phyloP scores from a whole-genome alignment of 2,113 vertebrate genomes.

The Misgurnus anguillicaudatus region DNA sequence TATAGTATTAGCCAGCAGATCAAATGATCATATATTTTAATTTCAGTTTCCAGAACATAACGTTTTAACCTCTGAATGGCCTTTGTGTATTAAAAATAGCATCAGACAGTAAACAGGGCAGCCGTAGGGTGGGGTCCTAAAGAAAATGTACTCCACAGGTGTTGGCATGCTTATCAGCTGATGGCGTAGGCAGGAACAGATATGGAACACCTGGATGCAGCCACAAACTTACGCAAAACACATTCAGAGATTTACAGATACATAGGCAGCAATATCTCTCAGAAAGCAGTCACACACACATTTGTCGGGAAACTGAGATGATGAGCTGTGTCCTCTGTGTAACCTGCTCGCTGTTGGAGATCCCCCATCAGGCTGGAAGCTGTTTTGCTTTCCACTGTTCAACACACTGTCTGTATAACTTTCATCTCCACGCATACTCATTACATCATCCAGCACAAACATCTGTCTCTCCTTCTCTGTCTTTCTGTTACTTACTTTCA shows the following conservation, averaged over 20 bases:
- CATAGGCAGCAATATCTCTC: conserved; percentile 50
- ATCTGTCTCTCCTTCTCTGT: not conserved
- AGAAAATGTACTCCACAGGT: conserved; percentile 23
- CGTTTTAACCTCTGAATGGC: conserved; percentile 16
- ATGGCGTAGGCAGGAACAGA: conserved; percentile 29
- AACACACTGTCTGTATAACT: conserved; percentile 20
- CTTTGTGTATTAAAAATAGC: conserved; percentile 22
- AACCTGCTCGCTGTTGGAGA: conserved; percentile 14
- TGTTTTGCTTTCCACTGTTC: conserved; percentile 41
- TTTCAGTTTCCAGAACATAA: not conserved
- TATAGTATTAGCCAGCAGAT: not conserved
- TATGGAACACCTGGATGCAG: conserved; percentile 15
- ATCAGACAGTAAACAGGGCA: conserved; percentile 28
- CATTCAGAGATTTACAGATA: conserved; percentile 48
- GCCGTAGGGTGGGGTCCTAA: conserved; percentile 4
- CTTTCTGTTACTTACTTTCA: not conserved
- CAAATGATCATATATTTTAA: not conserved
- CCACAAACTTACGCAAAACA: conserved; percentile 52
- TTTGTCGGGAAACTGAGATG: conserved; percentile 17
- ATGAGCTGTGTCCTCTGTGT: conserved; percentile 7
- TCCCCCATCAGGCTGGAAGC: conserved; percentile 25
- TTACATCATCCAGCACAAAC: conserved; percentile 31
- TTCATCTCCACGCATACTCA: conserved; percentile 29
- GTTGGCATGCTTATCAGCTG: conserved; percentile 26
- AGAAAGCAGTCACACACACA: conserved; percentile 43